These are phyloP conservation scores for Myzus persicae DNA, from an alignment of 1,140 invertebrate genomes.

Conservation along the genomic window DNA sequence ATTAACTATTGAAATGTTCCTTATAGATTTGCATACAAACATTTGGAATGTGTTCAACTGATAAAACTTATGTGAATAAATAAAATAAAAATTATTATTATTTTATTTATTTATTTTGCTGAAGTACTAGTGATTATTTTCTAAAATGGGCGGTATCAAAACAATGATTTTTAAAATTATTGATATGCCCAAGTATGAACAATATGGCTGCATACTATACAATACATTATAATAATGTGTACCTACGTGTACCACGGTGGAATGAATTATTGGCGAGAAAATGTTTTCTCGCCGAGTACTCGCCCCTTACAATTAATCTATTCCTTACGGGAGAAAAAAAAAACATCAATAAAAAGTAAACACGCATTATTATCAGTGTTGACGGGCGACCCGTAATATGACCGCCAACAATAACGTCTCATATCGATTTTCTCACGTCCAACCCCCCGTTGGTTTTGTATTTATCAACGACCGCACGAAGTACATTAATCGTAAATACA, in stretches of 20 bases:
- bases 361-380: constrained; percentile 33
- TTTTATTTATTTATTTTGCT: not conserved
- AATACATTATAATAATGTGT: not conserved
- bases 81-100: too few species aligned
- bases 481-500: constrained; percentile 31
- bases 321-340: not conserved
- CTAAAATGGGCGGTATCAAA: not conserved
- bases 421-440: constrained; percentile 43
- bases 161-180: not conserved
- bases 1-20: not conserved
- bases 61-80: not conserved
- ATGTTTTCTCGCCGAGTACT: not conserved
- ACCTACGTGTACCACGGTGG: not conserved
- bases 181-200: not conserved
- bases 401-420: constrained; percentile 6
- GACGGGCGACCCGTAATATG: constrained; percentile 36
- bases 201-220: not conserved
- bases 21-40: not conserved
- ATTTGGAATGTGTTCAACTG: not conserved
- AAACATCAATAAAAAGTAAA: constrained; percentile 46
- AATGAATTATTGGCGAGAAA: constrained; percentile 15
- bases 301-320: not conserved
- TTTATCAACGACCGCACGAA: not conserved
- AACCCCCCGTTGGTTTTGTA: constrained; percentile 15
- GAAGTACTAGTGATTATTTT: not conserved